phyloP scores from a whole-genome alignment of 2,797 vertebrate species.

The Carapus acus region DNA sequence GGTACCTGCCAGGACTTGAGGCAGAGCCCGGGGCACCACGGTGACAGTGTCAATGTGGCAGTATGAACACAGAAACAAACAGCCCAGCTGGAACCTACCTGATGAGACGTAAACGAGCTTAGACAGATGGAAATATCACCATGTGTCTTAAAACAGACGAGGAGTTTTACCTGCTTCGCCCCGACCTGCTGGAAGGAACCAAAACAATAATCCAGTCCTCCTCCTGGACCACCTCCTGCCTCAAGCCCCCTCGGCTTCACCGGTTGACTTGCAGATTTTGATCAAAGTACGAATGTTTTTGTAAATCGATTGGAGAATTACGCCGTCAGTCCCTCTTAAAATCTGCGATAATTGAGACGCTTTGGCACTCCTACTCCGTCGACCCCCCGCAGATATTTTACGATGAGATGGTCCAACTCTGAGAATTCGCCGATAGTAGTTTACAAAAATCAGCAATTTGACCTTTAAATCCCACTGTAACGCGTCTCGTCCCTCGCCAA shows the following conservation, averaged over 20 bases:
- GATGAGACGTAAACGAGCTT: too few species aligned
- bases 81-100: too few species aligned
- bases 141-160: slow-evolving; percentile 6
- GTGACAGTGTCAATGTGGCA: too few species aligned
- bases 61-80: too few species aligned
- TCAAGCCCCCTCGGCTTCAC: not conserved
- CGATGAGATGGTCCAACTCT: slow-evolving; percentile 7
- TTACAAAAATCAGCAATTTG: not conserved
- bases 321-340: slow-evolving; percentile 7
- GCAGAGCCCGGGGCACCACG: too few species aligned
- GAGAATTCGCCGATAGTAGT: not conserved
- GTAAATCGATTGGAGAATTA: not conserved
- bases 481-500: too few species aligned
- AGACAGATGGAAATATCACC: too few species aligned
- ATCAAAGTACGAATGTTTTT: too few species aligned
- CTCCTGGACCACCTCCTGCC: too few species aligned
- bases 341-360: slow-evolving; percentile 39
- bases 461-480: too few species aligned
- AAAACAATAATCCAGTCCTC: not conserved
- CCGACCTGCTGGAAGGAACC: slow-evolving; percentile 35
- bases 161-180: slow-evolving; percentile 48
- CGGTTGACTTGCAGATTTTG: not conserved
- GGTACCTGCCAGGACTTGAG: too few species aligned
- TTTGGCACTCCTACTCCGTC: slow-evolving; percentile 7
- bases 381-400: slow-evolving; percentile 28